Base-by-base conservation (phyloP, 2,888 invertebrate species). In the Heteromurus nitidus region DNA sequence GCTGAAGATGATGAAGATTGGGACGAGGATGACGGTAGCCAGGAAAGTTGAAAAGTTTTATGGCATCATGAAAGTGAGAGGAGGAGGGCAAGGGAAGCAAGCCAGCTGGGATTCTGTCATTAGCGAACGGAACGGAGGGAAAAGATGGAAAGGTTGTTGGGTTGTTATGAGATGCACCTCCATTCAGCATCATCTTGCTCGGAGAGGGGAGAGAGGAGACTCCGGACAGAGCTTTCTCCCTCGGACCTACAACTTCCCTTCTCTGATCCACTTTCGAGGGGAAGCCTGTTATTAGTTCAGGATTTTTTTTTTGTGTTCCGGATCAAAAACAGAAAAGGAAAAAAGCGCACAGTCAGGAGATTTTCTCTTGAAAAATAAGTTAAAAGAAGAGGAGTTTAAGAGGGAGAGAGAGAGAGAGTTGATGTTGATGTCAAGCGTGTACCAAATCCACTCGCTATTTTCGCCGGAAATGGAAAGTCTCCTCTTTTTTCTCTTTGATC, bases 31-130 rank as follows among this genome's bases (percentile, higher is more conserved):
- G 67, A 28, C 75, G 68, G 11, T 62, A 60, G 44, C 70, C 24
- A 9, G 75, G 75, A 42, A 68, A 70, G 58, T 74, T 75, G 55
- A 81, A 69, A 55, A 81, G 74, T 70, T 75, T 70, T 44, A 76
- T 81, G 26, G 72, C 72, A 3, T 81, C 81, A 30, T 75, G 70
- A 70, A 80, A 81, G 42, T 60, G 74, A 50, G 65, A 18, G 55
- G 55, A 44, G 5, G 64, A 81, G 42, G 47, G 74, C 36, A 58
- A 18, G 55, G 55, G 55, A 9, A 55, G 70, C 26, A 69, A 31
- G 28, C 64, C 65, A 18, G 68, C 62, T 47, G 73, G 47, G 68
- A 65, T 36, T 36, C 65, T 64, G 47, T 74, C 65, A 65, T 53
- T 65, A 53, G 74, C 22, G 24, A 53, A 55, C 11, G 65, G 11